phyloP scores from a whole-genome alignment of 2,797 vertebrate species.

The Acrossocheilus fasciatus region DNA sequence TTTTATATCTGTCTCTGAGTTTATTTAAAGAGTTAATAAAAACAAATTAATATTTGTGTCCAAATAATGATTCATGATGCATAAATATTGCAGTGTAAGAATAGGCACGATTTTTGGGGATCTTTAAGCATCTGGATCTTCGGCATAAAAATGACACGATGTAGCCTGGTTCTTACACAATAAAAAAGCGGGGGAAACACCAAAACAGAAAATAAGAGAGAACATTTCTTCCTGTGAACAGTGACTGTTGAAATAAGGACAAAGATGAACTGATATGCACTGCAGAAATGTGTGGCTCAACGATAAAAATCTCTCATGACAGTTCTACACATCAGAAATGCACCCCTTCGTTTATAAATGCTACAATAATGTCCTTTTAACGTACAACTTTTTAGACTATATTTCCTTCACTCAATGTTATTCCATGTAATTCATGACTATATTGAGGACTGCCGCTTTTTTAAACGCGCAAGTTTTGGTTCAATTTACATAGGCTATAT shows the following conservation, averaged over 20 bases:
- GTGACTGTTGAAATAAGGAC: not conserved
- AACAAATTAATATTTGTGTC: slow-evolving; percentile 89
- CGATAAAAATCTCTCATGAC: not conserved
- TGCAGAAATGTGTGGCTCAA: slow-evolving; percentile 8
- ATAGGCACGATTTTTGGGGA: not conserved
- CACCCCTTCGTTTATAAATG: slow-evolving; percentile 1
- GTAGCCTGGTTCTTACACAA: not conserved
- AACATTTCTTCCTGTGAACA: not conserved
- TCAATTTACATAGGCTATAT: not conserved
- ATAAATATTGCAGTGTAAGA: slow-evolving; percentile 53
- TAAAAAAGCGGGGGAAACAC: not conserved
- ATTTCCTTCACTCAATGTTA: not conserved
- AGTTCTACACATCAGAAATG: not conserved
- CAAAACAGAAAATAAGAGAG: not conserved
- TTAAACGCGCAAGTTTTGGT: not conserved
- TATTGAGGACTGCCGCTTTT: not conserved
- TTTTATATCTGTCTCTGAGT: slow-evolving; percentile 90
- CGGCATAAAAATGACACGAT: not conserved
- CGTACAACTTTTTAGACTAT: not conserved
- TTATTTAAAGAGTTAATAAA: slow-evolving; percentile 99
- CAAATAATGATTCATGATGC: slow-evolving; percentile 75
- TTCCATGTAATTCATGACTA: not conserved
- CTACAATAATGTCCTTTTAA: not conserved
- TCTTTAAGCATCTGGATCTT: slow-evolving; percentile 4
- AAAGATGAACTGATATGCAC: not conserved